These are phyloP conservation scores for Cyprinus carpio DNA, from an alignment of 2,113 vertebrate genomes.

Conservation along the genomic window DNA sequence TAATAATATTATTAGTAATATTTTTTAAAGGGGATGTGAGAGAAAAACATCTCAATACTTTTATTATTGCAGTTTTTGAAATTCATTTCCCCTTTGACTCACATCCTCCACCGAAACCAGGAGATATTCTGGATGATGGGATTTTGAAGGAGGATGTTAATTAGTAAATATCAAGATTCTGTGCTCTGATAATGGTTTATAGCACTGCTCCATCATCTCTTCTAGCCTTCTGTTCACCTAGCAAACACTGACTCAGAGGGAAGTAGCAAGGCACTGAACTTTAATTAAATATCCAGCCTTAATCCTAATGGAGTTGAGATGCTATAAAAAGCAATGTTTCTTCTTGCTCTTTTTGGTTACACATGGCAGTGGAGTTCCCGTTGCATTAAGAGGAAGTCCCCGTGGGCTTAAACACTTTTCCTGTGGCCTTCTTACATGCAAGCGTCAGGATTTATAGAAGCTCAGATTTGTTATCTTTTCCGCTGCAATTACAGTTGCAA, in stretches of 20 bases:
- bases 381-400: conserved; percentile 32
- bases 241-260: conserved; percentile 43
- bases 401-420: conserved; percentile 8
- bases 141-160: conserved; percentile 42
- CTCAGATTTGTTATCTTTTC: conserved; percentile 44
- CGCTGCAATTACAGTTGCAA: conserved; percentile 29
- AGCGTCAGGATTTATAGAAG: conserved; percentile 33
- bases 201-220: conserved; percentile 14
- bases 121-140: conserved; percentile 21
- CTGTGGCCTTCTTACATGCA: conserved; percentile 21
- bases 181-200: conserved; percentile 47
- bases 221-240: conserved; percentile 21
- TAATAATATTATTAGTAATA: too few relatives aligned
- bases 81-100: conserved; percentile 43
- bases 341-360: neutral
- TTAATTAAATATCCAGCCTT: conserved; percentile 55
- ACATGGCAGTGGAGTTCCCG: neutral
- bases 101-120: conserved; percentile 29
- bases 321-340: conserved; percentile 40
- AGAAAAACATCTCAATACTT: conserved; percentile 13
- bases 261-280: conserved; percentile 22
- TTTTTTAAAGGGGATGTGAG: too few relatives aligned
- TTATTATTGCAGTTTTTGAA: conserved; percentile 28
- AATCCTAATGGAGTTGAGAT: conserved; percentile 44
- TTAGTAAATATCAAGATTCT: conserved; percentile 54